Evolutionary conservation across 1,140 invertebrate species (phyloP).

Genomic region (Cryptotermes secundus): DNA sequence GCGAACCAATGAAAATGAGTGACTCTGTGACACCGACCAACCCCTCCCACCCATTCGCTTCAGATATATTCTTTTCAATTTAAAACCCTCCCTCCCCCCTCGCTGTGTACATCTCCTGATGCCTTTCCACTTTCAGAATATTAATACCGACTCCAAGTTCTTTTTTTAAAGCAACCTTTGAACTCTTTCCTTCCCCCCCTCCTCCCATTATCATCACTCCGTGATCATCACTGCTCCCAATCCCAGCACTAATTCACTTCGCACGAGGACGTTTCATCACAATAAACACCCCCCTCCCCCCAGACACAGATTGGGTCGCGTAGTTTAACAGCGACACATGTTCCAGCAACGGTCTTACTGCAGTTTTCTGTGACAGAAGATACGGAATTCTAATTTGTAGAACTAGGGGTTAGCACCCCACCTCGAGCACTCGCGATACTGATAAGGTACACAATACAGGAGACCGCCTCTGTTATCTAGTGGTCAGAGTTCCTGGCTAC

Average conservation of each 20-base stretch:
- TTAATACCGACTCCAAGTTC: slow-evolving; percentile 16
- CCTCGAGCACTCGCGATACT: too few species aligned
- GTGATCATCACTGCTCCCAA: not conserved
- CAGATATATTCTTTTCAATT: slow-evolving; percentile 8
- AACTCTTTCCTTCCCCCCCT: slow-evolving; percentile 1
- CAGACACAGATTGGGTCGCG: not conserved
- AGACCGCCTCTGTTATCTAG: too few species aligned
- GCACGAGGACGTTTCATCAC: not conserved
- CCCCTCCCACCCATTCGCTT: not conserved
- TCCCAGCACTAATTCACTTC: slow-evolving; percentile 16
- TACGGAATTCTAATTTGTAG: too few species aligned
- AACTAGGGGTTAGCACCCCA: too few species aligned
- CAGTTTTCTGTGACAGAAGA: too few species aligned
- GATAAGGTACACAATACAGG: too few species aligned
- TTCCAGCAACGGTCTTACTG: not conserved
- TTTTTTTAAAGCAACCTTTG: slow-evolving; percentile 19
- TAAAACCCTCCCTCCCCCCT: not conserved
- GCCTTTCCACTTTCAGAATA: slow-evolving; percentile 19
- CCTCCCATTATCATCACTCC: slow-evolving; percentile 1
- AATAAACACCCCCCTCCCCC: not conserved
- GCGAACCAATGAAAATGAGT: slow-evolving; percentile 11
- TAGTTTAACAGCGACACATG: not conserved
- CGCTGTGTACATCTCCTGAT: slow-evolving; percentile 1
- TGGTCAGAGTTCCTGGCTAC: too few species aligned
- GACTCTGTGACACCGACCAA: slow-evolving; percentile 1